Conservation (phyloP, 1,140 invertebrate species). For the Sycophila sp. region DNA sequence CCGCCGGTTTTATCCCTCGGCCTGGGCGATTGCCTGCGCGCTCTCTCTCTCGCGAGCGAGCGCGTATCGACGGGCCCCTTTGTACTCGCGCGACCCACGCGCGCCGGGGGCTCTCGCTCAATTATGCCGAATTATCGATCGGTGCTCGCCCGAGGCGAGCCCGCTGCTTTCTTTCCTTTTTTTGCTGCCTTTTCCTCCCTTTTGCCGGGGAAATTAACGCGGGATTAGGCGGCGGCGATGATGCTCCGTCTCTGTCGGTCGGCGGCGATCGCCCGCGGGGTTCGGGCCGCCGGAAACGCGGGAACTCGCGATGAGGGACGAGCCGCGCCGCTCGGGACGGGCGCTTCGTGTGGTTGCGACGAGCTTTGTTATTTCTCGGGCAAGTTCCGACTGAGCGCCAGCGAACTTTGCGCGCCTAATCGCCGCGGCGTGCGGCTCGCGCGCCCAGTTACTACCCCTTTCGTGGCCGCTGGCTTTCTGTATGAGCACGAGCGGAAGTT, state of each 20-base stretch:
- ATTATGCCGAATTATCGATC: too few relatives aligned
- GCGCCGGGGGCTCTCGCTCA: too few relatives aligned
- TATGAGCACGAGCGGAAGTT: neutral
- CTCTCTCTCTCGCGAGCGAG: neutral
- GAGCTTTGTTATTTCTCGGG: neutral
- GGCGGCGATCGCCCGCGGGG: neutral
- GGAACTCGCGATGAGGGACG: neutral
- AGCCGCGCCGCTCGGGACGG: too few relatives aligned
- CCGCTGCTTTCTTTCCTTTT: too few relatives aligned
- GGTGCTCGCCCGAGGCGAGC: too few relatives aligned
- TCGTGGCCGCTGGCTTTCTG: neutral
- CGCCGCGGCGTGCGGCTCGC: too few relatives aligned
- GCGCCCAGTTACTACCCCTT: neutral
- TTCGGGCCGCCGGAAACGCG: neutral
- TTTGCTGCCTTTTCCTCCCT: neutral
- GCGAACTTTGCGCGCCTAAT: too few relatives aligned
- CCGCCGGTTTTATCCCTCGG: neutral
- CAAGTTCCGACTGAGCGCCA: neutral
- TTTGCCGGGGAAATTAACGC: slow-evolving; percentile 21
- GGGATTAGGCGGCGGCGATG: too few relatives aligned
- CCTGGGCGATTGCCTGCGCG: neutral
- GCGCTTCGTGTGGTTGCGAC: neutral
- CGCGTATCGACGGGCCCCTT: neutral
- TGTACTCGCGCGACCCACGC: too few relatives aligned
- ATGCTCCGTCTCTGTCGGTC: neutral